Conservation (phyloP, 2,797 vertebrate species). For the Esox masquinongy region DNA sequence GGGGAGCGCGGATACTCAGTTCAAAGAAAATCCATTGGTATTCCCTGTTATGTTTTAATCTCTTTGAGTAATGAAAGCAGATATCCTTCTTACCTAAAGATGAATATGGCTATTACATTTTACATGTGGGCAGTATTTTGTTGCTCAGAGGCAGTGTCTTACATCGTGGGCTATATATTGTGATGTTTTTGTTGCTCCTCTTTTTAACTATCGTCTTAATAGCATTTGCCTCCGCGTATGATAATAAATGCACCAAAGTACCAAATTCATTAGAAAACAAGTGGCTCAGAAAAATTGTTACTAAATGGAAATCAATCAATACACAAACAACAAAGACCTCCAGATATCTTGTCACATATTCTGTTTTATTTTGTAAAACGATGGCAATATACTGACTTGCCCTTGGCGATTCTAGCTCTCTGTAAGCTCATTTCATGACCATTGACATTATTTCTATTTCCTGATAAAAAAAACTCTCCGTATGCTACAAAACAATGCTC, state of each 20-base stretch:
- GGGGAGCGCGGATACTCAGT: not conserved
- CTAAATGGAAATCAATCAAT: slow-evolving; percentile 15
- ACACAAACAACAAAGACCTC: slow-evolving; percentile 26
- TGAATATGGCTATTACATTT: slow-evolving; percentile 5
- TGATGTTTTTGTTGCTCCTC: not conserved
- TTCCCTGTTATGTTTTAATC: slow-evolving; percentile 18
- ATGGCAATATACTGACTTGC: slow-evolving; percentile 40
- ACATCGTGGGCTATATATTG: not conserved
- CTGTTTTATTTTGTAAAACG: slow-evolving; percentile 25
- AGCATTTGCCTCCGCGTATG: not conserved
- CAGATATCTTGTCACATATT: not conserved
- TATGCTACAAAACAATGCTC: not conserved
- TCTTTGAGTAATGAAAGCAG: slow-evolving; percentile 13
- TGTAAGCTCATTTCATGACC: not conserved
- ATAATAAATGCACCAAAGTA: not conserved
- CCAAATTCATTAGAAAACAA: not conserved
- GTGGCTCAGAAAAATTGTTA: not conserved
- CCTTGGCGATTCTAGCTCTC: not conserved
- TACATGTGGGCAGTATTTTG: not conserved
- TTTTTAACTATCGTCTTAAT: not conserved
- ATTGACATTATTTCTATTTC: not conserved
- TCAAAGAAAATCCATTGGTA: slow-evolving; percentile 21
- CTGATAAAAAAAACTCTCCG: not conserved
- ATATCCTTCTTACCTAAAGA: not conserved
- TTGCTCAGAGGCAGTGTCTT: not conserved